Evolutionary conservation across 2,888 invertebrate species (phyloP), one percentile per base, ranked within the genome.

Genomic region (Troglohyphantes excavatus): DNA sequence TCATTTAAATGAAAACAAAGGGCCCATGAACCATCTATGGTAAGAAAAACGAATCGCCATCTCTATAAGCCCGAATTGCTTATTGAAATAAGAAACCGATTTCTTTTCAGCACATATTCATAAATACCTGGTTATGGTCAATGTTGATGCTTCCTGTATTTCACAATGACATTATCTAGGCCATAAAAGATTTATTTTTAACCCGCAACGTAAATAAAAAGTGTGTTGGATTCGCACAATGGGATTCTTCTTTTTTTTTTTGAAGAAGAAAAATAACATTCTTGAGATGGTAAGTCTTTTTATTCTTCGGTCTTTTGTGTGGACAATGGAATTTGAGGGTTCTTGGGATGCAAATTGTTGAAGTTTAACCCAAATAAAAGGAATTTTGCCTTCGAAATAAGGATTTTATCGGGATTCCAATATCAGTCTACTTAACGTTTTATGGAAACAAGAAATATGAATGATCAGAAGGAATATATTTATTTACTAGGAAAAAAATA

Each of bases 131-230:
- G 61, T 83, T 83, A 73, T 83, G 73, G 33, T 53, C 59, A 53
- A 33, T 75, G 67, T 84, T 67, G 46, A 21, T 65, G 75, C 81
- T 81, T 88, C 81, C 88, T 82, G 68, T n/a, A 82, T 61, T 59
- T 67, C 81, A 88, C 88, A 88, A 82, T 81, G 81, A 88, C 67
- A 67, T 88, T 88, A 88, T 88, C 72, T 88, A 73, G 88, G 88
- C 72, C 88, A 67, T 81, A 88, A 81, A 43, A 75, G 68, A 75
- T 81, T 81, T 82, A 82, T 82, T 82, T 88, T 88, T 88, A 81
- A 67, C 73, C 68, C 65, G 67, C 46, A 75, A 82, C 73, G 72
- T 33, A 39, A 86, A 63, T 26, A 63, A 85, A 67, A 78, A 67
- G 21, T 33, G 68, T 61, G 26, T 61, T 68, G 13, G 59, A 23